A percentile compares a stretch with the other conserved stretches of the same genome.
phyloP scores from a whole-genome alignment of 2,113 vertebrate species.

The Gracilinanus agilis region DNA sequence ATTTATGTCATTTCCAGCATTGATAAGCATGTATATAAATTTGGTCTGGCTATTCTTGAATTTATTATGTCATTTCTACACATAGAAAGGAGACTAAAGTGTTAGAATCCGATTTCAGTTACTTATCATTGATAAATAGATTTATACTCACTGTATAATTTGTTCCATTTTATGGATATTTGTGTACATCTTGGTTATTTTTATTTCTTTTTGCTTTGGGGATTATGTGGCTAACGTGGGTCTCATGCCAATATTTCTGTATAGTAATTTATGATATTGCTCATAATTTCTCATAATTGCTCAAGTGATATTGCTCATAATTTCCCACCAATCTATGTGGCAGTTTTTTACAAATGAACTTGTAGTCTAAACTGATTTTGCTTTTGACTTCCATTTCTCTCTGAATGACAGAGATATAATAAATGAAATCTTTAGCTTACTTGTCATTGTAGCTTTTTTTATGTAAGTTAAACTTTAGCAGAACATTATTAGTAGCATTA shows the following conservation, averaged over 20 bases:
- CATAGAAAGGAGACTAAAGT: background rate
- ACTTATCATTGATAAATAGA: background rate
- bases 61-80: background rate
- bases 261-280: too few species aligned
- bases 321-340: background rate
- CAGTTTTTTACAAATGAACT: background rate
- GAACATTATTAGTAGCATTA: too few species aligned
- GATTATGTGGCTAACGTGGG: background rate
- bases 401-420: background rate
- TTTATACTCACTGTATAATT: too few species aligned
- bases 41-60: background rate
- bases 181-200: background rate
- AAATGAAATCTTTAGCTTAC: background rate
- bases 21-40: background rate
- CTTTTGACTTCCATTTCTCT: background rate
- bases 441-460: background rate
- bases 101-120: background rate
- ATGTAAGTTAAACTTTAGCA: background rate
- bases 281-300: too few species aligned
- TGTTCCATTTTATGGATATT: background rate
- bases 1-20: background rate
- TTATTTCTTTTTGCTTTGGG: background rate
- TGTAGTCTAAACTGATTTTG: background rate
- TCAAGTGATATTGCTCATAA: background rate
- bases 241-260: background rate